A percentile compares a stretch with the other conserved stretches of the same genome.
Conservation (phyloP, 2,888 invertebrate genomes). For the Spodoptera picta region DNA sequence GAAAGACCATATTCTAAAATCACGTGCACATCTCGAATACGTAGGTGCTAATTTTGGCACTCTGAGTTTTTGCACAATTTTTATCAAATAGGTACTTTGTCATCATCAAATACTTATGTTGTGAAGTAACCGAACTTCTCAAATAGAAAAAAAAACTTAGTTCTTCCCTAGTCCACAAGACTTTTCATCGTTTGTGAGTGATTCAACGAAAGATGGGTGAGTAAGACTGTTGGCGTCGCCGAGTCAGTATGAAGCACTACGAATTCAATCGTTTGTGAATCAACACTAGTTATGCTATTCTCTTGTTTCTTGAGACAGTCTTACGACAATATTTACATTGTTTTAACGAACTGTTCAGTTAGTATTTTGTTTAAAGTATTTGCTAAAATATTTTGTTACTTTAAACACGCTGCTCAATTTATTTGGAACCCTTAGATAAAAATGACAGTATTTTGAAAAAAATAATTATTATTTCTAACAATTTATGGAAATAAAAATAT, state of each 20-base stretch:
- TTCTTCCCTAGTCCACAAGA: not conserved
- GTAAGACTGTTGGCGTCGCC: slow-evolving; percentile 27
- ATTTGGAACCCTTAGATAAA: slow-evolving; percentile 4
- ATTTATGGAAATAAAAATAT: too few relatives aligned
- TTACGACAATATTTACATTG: slow-evolving; percentile 62
- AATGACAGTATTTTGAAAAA: not conserved
- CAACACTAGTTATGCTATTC: slow-evolving; percentile 55
- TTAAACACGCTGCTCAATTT: slow-evolving; percentile 37
- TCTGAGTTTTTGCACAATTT: not conserved
- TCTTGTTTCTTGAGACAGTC: slow-evolving; percentile 50
- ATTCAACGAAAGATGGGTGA: slow-evolving; percentile 35
- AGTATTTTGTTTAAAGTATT: slow-evolving; percentile 61
- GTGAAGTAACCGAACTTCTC: too few relatives aligned
- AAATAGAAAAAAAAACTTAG: too few relatives aligned
- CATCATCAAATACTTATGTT: too few relatives aligned
- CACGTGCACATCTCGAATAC: slow-evolving; percentile 1
- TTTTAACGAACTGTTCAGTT: slow-evolving; percentile 62
- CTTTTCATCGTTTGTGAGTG: slow-evolving; percentile 18
- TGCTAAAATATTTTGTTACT: slow-evolving; percentile 61
- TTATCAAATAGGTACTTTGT: too few relatives aligned
- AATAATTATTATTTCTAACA: too few relatives aligned
- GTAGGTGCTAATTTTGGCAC: slow-evolving; percentile 22
- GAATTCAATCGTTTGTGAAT: slow-evolving; percentile 55
- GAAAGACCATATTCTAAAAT: slow-evolving; percentile 15
- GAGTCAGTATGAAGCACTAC: slow-evolving; percentile 28